Evolutionary conservation across 2,888 invertebrate genomes (phyloP), one percentile per base, ranked within the genome.

Genomic region (Argyra leucocephala): DNA sequence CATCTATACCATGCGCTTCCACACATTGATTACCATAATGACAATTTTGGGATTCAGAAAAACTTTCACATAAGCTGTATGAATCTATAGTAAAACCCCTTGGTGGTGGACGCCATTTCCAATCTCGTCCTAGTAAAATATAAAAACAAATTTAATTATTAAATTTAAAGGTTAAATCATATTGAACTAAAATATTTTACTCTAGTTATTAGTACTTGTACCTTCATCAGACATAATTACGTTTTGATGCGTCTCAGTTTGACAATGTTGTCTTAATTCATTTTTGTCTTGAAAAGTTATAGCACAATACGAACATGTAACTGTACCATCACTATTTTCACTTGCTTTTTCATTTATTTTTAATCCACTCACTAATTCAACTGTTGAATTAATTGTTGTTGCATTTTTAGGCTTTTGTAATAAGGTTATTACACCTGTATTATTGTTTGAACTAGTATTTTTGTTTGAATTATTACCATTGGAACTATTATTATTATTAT

Each of bases 11-110:
- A 74, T 90, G 90, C 1, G 90, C 90, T 74, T 87, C 86, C 12
- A 87, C 86, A 75, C 90, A 90, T 73, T 87, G 87, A 62, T 84
- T 83, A 22, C 88, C 89, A 72, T 86, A 86, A 62, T 86, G 82
- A 74, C 90, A 90, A 59, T 80, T 79, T 61, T 83, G 83, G 57
- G 80, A 79, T 69, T 83, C 82, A 57, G 74, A 76, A 76, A 82
- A 87, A 72, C 83, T 82, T 71, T 85, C 84, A 76, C 88, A 88
- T 31, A 86, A 74, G 12, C 81, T 80, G 73, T 88, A 89, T 7
- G 84, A 84, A 69, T 87, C 87, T 23, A 84, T 81, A 9, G 84
- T 84, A 68, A 85, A 83, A 6, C 88, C 88, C 66, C 88, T 80
- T 24, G 88, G 88, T 57, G 88, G 88, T 9, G 87, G 85, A 62